Evolutionary conservation across 2,888 invertebrate genomes (phyloP).

Genomic region (Prionchulus punctatus): DNA sequence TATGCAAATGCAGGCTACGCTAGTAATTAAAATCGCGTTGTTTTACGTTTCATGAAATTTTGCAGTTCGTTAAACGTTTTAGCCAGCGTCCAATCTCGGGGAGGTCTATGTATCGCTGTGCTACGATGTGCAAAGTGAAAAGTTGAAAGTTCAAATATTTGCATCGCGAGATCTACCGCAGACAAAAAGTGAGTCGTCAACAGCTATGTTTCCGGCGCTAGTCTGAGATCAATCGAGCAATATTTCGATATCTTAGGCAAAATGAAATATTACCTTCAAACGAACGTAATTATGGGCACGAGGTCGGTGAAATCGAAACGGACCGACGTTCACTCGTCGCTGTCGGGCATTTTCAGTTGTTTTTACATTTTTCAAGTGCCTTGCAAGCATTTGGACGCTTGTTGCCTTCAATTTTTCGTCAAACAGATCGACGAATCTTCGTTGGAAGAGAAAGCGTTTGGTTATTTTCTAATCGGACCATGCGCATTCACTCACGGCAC

Average conservation of each 20-base stretch:
- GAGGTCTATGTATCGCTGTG: constrained; percentile 7
- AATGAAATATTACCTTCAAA: constrained; percentile 3
- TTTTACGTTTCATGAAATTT: no score
- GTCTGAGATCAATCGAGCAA: not conserved
- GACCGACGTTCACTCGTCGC: not conserved
- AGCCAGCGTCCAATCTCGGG: not conserved
- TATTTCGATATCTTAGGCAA: not conserved
- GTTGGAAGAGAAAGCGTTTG: constrained; percentile 2
- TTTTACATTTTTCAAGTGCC: constrained; percentile 10
- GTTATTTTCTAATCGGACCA: constrained; percentile 11
- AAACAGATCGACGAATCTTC: not conserved
- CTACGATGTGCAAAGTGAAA: constrained; percentile 5
- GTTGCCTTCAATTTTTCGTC: constrained; percentile 11
- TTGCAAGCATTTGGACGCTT: constrained; percentile 11
- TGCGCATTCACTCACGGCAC: constrained; percentile 12
- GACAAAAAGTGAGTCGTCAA: not conserved
- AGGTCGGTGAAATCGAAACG: constrained; percentile 11
- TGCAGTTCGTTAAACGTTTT: not conserved
- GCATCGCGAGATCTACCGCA: constrained; percentile 4
- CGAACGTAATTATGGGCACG: constrained; percentile 8
- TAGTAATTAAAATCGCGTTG: not conserved
- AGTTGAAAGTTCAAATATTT: constrained; percentile 6
- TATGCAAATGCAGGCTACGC: not conserved
- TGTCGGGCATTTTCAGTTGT: constrained; percentile 4
- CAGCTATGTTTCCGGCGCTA: not conserved